A percentile compares a stretch with the other conserved stretches of the same genome.
Conservation (phyloP, 2,888 invertebrate species). For the Tiliacea aurago region DNA sequence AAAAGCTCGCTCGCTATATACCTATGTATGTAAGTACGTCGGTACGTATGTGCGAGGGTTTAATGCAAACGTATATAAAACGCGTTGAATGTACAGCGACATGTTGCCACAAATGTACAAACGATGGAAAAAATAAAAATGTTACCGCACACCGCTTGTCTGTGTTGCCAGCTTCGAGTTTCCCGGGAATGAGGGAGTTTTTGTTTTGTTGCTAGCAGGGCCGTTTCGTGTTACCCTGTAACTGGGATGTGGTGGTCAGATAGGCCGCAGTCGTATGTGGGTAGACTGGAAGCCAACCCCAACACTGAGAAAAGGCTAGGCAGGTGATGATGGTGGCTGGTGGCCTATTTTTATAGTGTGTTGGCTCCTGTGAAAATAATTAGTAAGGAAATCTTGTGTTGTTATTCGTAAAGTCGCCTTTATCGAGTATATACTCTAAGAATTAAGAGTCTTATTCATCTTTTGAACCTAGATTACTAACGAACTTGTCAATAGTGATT, state of each 20-base stretch:
- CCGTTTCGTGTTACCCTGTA: background rate
- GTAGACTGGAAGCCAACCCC: background rate
- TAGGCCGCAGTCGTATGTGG: background rate
- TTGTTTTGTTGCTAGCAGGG: background rate
- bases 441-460: background rate
- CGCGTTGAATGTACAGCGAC: constrained; percentile 68
- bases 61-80: constrained; percentile 69
- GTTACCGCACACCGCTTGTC: constrained; percentile 62
- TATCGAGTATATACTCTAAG: too few relatives aligned
- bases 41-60: constrained; percentile 36
- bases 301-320: background rate
- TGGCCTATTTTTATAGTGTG: too few relatives aligned
- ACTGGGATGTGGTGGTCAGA: too few relatives aligned
- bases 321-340: background rate
- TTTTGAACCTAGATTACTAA: background rate
- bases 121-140: constrained; percentile 69
- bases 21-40: background rate
- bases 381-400: background rate
- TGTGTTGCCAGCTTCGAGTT: constrained; percentile 42
- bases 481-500: background rate
- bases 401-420: background rate
- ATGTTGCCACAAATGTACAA: constrained; percentile 70
- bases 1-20: constrained; percentile 21
- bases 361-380: background rate
- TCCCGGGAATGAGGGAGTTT: constrained; percentile 22